phyloP scores from a whole-genome alignment of 2,797 vertebrate genomes.

The Eulemur coronatus region DNA sequence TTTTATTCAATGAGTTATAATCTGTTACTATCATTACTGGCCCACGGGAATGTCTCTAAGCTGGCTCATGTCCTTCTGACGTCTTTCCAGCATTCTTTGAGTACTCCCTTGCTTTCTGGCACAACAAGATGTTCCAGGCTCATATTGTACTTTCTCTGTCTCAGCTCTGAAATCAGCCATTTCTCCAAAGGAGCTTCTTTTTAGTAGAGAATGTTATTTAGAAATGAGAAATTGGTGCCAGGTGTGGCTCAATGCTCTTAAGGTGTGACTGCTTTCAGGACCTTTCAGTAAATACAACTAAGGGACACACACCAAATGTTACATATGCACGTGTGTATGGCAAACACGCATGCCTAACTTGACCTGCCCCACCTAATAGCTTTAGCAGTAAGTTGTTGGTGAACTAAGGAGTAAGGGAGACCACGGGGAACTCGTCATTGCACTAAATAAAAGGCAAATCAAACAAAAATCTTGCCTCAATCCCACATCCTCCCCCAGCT shows the following conservation, averaged over 20 bases:
- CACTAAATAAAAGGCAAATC: neutral
- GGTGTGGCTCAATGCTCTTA: neutral
- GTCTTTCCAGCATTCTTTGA: constrained; percentile 50
- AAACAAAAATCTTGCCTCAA: neutral
- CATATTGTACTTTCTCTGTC: constrained; percentile 31
- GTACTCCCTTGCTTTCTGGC: constrained; percentile 55
- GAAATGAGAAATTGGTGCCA: neutral
- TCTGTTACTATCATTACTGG: constrained; percentile 35
- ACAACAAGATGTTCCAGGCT: constrained; percentile 48
- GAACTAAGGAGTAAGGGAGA: neutral
- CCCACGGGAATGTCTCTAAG: neutral
- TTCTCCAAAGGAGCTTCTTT: constrained; percentile 14
- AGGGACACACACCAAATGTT: neutral
- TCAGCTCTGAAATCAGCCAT: neutral
- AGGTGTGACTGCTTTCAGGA: neutral
- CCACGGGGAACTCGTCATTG: neutral
- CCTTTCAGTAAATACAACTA: neutral
- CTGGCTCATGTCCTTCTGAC: neutral
- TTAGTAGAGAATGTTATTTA: neutral
- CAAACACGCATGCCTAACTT: neutral
- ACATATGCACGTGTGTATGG: neutral
- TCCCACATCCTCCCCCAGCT: neutral
- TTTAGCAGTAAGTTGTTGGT: neutral
- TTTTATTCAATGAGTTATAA: constrained; percentile 42
- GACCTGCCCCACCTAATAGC: neutral